Base-by-base conservation (phyloP, 2,113 vertebrate genomes). In the Haliaeetus leucogaster region DNA sequence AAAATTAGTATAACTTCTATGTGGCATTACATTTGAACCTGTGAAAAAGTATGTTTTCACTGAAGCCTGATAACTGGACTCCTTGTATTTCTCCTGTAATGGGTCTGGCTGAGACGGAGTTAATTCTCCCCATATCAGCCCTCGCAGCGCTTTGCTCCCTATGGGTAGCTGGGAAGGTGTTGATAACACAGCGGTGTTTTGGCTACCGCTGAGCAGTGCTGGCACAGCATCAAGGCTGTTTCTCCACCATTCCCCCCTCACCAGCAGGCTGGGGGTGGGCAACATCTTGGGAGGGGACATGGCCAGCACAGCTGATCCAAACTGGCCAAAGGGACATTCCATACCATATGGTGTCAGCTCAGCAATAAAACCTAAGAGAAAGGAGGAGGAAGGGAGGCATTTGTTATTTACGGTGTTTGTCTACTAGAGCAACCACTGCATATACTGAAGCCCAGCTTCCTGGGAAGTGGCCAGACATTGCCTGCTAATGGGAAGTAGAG, bases 401-500 rank as follows among this genome's bases (percentile, higher is more conserved):
- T 40, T 4, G 1, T 50, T 78, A 47, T 40, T 48, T 47, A 47
- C 3, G 45, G 11, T 12, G 47, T 48, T 22, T 48, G 47, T 22
- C 21, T 48, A 22, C 47, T 34, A 3, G 34, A 65, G 26, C 26
- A 38, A 45, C 3, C 1, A 0, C 70, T 65, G 26, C 1, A 4
- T 0, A 0, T 27, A 34, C 29, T 40, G n/a, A 71, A 52, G 10
- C 6, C 36, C 36, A 42, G 2, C 59, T 56, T 47, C 34, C 27
- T 2, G 1, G 27, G 27, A 55, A 55, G 17, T 16, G 40, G 26
- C 16, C 53, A 32, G 16, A 36, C 21, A 25, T n/a, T 4, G 3
- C 38, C 25, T 43, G 32, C 19, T n/a, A 21, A n/a, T 43, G 19
- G 30, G 36, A 52, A 61, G 9, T 30, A 43, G 30, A 50, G 30